Evolutionary conservation across 1,140 invertebrate species (phyloP).

Genomic region (Caenorhabditis inopinata): DNA sequence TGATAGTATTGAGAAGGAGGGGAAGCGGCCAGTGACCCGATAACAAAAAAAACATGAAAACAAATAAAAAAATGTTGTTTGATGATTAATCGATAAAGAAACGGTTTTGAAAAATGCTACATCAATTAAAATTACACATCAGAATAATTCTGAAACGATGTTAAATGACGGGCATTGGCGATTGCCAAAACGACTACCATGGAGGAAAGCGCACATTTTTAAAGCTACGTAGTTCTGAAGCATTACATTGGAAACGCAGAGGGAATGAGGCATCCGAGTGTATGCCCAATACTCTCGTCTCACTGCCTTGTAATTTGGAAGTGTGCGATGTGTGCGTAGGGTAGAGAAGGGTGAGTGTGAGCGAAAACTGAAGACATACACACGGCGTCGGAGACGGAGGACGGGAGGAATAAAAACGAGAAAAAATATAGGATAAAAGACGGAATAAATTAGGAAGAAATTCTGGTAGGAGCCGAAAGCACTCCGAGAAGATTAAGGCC

Average conservation of each 20-base stretch:
- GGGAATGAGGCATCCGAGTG: too few relatives aligned
- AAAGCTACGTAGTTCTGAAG: background rate
- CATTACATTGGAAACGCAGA: background rate
- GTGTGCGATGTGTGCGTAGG: background rate
- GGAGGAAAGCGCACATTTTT: slow-evolving; percentile 17
- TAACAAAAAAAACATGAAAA: too few relatives aligned
- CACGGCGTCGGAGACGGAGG: background rate
- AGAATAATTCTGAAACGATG: background rate
- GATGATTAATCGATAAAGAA: too few relatives aligned
- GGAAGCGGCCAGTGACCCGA: too few relatives aligned
- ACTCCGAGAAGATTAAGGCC: background rate
- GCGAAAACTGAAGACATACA: background rate
- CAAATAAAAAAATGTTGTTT: too few relatives aligned
- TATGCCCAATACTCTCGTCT: background rate
- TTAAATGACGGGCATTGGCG: background rate
- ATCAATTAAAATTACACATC: too few relatives aligned
- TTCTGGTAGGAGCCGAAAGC: background rate
- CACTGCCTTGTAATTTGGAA: slow-evolving; percentile 3
- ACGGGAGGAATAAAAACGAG: background rate
- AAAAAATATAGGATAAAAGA: background rate
- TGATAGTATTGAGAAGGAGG: too few relatives aligned
- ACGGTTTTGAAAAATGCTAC: too few relatives aligned
- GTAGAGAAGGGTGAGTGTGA: slow-evolving; percentile 2
- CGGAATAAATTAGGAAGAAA: background rate
- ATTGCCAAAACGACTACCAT: background rate